Evolutionary conservation across 2,888 invertebrate species (phyloP).

Genomic region (Diaperis boleti): DNA sequence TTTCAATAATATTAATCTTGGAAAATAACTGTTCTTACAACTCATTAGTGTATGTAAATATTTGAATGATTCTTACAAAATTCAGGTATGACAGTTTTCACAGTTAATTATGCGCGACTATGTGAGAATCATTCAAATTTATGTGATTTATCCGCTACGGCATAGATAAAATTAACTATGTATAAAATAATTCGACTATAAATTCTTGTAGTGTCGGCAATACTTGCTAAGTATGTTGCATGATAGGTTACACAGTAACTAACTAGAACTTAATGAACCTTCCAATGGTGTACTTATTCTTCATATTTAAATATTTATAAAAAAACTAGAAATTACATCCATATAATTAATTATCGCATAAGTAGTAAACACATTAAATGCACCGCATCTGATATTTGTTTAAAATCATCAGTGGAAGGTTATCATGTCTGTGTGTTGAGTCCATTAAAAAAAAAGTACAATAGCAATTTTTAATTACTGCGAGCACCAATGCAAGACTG

Average conservation of each 20-base stretch:
- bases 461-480: too few relatives aligned
- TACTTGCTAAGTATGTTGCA: constrained; percentile 26
- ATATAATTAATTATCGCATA: too few relatives aligned
- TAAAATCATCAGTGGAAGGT: too few relatives aligned
- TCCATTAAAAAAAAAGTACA: not conserved
- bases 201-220: constrained; percentile 35
- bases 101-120: not conserved
- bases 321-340: too few relatives aligned
- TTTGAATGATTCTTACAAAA: constrained; percentile 40
- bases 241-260: constrained; percentile 23
- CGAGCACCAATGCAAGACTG: too few relatives aligned
- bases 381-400: too few relatives aligned
- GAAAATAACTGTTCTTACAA: constrained; percentile 68
- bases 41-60: constrained; percentile 41
- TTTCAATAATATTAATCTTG: constrained; percentile 61
- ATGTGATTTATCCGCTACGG: constrained; percentile 35
- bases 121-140: constrained; percentile 46
- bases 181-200: constrained; percentile 39
- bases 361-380: too few relatives aligned
- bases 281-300: not conserved
- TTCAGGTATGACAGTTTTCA: too few relatives aligned
- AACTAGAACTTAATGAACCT: constrained; percentile 4
- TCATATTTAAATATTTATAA: not conserved
- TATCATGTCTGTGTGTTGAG: too few relatives aligned
- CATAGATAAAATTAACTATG: constrained; percentile 35